Evolutionary conservation across 2,888 invertebrate genomes (phyloP).

Genomic region (Argynnis bischoffii): DNA sequence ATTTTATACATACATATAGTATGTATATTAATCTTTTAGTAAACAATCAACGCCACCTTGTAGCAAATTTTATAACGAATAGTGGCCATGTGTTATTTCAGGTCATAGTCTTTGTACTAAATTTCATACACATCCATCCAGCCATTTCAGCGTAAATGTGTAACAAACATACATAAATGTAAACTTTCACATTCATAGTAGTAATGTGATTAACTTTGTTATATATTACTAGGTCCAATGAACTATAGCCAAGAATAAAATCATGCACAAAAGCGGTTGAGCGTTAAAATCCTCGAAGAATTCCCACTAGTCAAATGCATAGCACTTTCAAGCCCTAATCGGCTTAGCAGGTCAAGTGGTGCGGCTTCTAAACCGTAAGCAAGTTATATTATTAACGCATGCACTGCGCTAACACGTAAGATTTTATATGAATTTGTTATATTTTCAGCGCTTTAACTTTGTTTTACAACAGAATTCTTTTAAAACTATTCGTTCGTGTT

Average conservation of each 20-base stretch:
- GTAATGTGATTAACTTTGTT: background rate
- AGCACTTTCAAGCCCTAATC: slow-evolving; percentile 57
- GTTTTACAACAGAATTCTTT: background rate
- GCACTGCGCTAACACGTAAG: slow-evolving; percentile 17
- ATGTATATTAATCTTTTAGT: too few relatives aligned
- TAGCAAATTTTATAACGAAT: too few relatives aligned
- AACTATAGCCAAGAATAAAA: background rate
- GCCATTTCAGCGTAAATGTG: too few relatives aligned
- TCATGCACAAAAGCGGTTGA: slow-evolving; percentile 19
- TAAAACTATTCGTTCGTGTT: background rate
- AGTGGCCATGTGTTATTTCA: too few relatives aligned
- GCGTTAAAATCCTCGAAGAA: slow-evolving; percentile 24
- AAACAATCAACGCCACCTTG: too few relatives aligned
- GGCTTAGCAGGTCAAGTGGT: slow-evolving; percentile 72
- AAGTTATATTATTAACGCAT: slow-evolving; percentile 59
- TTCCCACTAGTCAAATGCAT: slow-evolving; percentile 33
- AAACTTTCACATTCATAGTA: too few relatives aligned
- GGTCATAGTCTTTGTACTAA: too few relatives aligned
- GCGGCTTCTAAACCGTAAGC: slow-evolving; percentile 63
- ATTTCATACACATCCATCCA: too few relatives aligned
- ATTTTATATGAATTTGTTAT: slow-evolving; percentile 12
- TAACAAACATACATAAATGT: too few relatives aligned
- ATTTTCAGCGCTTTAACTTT: background rate
- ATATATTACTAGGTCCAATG: background rate
- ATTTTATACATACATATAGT: too few relatives aligned